These are phyloP conservation scores for Felis catus DNA, from an alignment of 2,113 vertebrate species.

Conservation along the genomic window F.catus_Fca126_mat1.0 CM031419.1:71058501-71059000, in stretches of 20 bases:
- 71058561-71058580: not conserved
- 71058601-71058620: constrained; percentile 10
- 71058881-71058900: too few relatives aligned
- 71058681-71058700: constrained; percentile 23
- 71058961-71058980: too few relatives aligned
- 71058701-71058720: not conserved
- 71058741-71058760: not conserved
- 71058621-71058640: constrained; percentile 25
- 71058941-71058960: too few relatives aligned
- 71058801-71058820: too few relatives aligned
- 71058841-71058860: too few relatives aligned
- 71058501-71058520: not conserved
- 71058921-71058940: too few relatives aligned
- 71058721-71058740: constrained; percentile 30
- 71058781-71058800: constrained; percentile 1
- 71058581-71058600: not conserved
- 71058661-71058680: constrained; percentile 30
- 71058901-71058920: too few relatives aligned
- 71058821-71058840: too few relatives aligned
- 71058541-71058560: constrained; percentile 22
- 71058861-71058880: too few relatives aligned
- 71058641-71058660: constrained; percentile 43
- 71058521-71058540: not conserved
- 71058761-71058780: not conserved
- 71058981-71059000: too few relatives aligned